A percentile compares a stretch with the other conserved stretches of the same genome.
Conservation (phyloP, 2,797 vertebrate genomes). For the Chloroceryle amazona region DNA sequence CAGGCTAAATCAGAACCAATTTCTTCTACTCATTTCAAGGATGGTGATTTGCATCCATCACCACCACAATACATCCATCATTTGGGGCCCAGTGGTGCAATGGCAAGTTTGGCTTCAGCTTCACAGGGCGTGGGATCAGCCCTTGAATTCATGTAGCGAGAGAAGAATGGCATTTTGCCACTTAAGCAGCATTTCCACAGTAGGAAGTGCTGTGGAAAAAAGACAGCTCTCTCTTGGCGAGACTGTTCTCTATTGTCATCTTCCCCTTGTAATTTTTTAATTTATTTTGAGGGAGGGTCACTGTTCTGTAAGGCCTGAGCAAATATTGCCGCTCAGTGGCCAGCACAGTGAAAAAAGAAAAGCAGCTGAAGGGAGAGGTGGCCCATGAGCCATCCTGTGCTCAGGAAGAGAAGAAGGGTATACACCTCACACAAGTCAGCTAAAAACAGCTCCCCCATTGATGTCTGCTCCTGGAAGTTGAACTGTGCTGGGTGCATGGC, state of each 20-base stretch:
- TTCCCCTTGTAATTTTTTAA: neutral
- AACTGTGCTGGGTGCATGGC: accelerated
- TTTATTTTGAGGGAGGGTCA: neutral
- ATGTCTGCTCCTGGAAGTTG: neutral
- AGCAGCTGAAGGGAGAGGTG: neutral
- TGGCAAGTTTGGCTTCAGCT: slow-evolving; percentile 28
- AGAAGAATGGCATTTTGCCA: slow-evolving; percentile 7
- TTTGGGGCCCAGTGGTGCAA: neutral
- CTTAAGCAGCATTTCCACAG: neutral
- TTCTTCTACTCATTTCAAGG: slow-evolving; percentile 53
- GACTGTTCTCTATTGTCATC: neutral
- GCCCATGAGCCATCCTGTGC: neutral
- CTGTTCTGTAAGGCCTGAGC: neutral
- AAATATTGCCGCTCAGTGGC: neutral
- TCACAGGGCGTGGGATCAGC: neutral
- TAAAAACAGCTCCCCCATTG: neutral
- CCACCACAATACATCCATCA: slow-evolving; percentile 36
- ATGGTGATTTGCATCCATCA: slow-evolving; percentile 65
- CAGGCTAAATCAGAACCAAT: slow-evolving; percentile 60
- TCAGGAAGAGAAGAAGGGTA: neutral
- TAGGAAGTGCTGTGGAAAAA: neutral
- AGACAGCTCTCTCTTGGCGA: neutral
- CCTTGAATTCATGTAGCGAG: neutral
- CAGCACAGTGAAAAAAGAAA: neutral
- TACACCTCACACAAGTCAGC: neutral